Percentiles rank a stretch among this genome's conserved stretches.
Conservation (phyloP, 1,140 invertebrate species). For the Bombus superbus region DNA sequence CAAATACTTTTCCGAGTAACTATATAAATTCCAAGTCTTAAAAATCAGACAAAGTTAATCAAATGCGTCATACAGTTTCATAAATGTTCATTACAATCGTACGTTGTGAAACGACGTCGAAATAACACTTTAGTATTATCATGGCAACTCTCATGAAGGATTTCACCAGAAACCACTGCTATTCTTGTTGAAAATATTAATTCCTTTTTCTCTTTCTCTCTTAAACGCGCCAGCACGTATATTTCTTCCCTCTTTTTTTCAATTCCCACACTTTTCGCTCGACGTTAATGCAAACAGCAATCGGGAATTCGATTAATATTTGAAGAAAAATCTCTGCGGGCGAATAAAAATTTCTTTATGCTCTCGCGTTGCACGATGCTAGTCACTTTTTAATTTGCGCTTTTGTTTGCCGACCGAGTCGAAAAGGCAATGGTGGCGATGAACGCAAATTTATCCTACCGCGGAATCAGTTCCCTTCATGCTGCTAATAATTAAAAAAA, state of each 20-base stretch:
- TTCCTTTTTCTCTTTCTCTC: too few species aligned
- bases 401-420: constrained; percentile 8
- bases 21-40: background rate
- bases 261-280: background rate
- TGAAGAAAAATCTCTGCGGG: background rate
- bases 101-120: background rate
- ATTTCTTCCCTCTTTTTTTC: too few species aligned
- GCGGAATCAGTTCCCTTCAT: background rate
- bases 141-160: background rate
- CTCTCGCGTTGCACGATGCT: background rate
- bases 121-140: background rate
- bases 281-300: background rate
- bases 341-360: constrained; percentile 20
- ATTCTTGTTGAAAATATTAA: background rate
- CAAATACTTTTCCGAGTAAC: background rate
- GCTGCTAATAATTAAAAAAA: background rate
- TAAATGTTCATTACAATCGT: background rate
- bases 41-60: background rate
- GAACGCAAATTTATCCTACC: constrained; percentile 9
- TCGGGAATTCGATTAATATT: constrained; percentile 11
- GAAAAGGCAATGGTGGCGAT: constrained; percentile 1
- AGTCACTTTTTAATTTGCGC: constrained; percentile 14
- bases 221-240: background rate
- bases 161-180: background rate
- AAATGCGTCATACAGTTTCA: background rate